A percentile compares a stretch with the other conserved stretches of the same genome.
Conservation (phyloP, 2,797 vertebrate species). For the Ceryle rudis region DNA sequence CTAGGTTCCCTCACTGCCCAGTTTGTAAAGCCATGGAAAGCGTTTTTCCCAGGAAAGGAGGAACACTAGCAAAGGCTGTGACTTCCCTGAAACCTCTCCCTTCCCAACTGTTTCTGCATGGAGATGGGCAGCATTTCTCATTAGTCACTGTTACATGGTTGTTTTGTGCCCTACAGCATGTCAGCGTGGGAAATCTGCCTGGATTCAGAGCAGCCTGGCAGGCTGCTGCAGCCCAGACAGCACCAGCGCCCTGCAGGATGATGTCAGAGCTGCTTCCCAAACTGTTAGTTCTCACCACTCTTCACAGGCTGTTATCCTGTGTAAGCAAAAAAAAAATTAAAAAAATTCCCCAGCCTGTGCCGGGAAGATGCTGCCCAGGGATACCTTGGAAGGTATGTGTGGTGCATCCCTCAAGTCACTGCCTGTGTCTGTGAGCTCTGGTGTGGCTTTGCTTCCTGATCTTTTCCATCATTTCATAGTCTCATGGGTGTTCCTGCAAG, state of each 20-base stretch:
- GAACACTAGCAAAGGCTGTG: neutral
- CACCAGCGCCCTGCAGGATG: neutral
- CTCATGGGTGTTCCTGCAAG: rapidly evolving
- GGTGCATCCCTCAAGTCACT: rapidly evolving
- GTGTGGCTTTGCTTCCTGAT: neutral
- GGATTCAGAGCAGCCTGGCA: neutral
- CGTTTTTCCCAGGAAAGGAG: neutral
- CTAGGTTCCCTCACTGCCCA: rapidly evolving
- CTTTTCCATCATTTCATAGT: neutral
- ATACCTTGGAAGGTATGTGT: rapidly evolving
- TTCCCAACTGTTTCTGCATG: neutral
- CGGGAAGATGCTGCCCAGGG: neutral
- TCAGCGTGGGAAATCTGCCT: neutral
- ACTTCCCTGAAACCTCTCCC: neutral
- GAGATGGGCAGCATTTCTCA: neutral
- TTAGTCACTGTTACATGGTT: neutral
- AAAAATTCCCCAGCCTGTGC: neutral
- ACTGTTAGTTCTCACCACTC: neutral
- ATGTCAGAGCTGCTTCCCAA: neutral
- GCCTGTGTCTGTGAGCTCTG: neutral
- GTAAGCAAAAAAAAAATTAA: neutral
- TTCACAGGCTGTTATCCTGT: neutral
- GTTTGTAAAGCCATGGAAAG: neutral
- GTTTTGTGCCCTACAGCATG: neutral
- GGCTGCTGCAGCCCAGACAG: neutral